Evolutionary conservation across 2,797 vertebrate genomes (phyloP).

Genomic region (Oryzias dopingdopingensis): DNA sequence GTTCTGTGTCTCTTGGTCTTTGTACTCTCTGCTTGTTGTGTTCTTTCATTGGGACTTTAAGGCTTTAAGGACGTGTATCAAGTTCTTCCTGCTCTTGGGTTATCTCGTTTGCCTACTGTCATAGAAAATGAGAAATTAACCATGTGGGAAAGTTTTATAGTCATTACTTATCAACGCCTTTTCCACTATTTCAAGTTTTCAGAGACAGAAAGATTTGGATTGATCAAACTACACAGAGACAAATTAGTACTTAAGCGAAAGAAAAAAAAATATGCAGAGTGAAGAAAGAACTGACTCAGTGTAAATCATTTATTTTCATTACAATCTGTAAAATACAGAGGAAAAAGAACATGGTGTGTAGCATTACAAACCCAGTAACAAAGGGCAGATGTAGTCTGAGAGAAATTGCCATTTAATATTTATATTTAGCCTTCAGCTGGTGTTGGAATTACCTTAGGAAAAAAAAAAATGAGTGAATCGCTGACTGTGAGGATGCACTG

Average conservation of each 20-base stretch:
- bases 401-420: constrained; percentile 30
- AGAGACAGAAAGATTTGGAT: too few relatives aligned
- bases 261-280: not conserved
- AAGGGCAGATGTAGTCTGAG: constrained; percentile 17
- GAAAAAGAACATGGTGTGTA: constrained; percentile 25
- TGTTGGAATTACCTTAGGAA: constrained; percentile 14
- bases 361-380: constrained; percentile 26
- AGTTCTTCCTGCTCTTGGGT: too few relatives aligned
- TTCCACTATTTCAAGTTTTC: too few relatives aligned
- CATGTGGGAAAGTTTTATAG: too few relatives aligned
- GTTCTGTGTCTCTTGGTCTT: too few relatives aligned
- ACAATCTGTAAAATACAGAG: constrained; percentile 10
- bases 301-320: constrained; percentile 43
- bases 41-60: too few relatives aligned
- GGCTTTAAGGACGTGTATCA: too few relatives aligned
- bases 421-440: constrained; percentile 42
- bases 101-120: too few relatives aligned
- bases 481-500: constrained; percentile 19
- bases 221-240: not conserved
- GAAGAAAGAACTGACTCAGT: constrained; percentile 1
- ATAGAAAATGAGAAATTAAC: too few relatives aligned
- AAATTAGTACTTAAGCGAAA: not conserved
- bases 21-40: too few relatives aligned
- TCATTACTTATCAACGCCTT: too few relatives aligned
- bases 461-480: constrained; percentile 6